phyloP scores from a whole-genome alignment of 2,888 invertebrate genomes.

The Dichetophora obliterata region DNA sequence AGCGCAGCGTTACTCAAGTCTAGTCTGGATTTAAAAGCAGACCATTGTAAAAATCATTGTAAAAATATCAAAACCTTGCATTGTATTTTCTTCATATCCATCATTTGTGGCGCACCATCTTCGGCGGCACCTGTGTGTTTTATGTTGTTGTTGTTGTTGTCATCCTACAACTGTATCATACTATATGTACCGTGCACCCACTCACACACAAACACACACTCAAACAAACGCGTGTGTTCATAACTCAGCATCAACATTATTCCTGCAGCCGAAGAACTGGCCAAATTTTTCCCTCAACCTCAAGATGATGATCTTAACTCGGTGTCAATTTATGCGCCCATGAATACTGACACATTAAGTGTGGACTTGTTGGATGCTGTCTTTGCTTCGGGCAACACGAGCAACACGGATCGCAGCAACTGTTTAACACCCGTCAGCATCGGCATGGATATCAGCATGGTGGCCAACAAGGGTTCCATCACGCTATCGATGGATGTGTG shows the following conservation, averaged over 20 bases:
- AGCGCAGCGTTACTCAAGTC: no score
- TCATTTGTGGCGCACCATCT: background rate
- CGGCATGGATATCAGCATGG: slow-evolving; percentile 77
- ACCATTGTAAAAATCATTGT: background rate
- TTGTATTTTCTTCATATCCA: background rate
- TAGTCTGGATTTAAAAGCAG: no score
- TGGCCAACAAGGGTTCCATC: slow-evolving; percentile 78
- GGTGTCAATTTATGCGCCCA: slow-evolving; percentile 70
- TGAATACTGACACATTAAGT: slow-evolving; percentile 66
- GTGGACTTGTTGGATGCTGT: slow-evolving; percentile 52
- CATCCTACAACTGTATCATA: background rate
- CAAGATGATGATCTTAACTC: slow-evolving; percentile 73
- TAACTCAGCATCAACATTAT: slow-evolving; percentile 58
- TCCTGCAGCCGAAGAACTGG: slow-evolving; percentile 66
- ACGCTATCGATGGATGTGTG: slow-evolving; percentile 64
- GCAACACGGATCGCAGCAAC: slow-evolving; percentile 54
- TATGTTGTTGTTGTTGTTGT: background rate
- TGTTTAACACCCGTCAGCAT: slow-evolving; percentile 77
- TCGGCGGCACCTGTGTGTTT: background rate
- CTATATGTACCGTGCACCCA: background rate
- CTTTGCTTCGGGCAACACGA: slow-evolving; percentile 43
- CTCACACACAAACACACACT: background rate
- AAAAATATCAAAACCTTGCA: background rate
- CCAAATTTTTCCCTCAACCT: slow-evolving; percentile 73
- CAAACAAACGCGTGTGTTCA: no score